Evolutionary conservation across 2,888 invertebrate genomes (phyloP).

Genomic region (Eurytoma adleriae): DNA sequence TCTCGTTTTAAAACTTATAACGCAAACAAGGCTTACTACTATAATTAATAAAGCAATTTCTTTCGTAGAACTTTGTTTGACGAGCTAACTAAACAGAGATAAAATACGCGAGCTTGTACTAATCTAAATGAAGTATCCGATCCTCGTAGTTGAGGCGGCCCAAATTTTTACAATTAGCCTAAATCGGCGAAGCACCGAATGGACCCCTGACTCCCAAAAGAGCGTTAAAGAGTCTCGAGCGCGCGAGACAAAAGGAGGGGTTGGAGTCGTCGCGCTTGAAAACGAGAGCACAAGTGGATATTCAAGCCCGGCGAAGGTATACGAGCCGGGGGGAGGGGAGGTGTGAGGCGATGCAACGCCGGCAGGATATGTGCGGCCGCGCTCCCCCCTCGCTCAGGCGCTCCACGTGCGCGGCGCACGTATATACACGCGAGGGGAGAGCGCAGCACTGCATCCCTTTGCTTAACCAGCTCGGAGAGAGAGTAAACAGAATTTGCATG

Average conservation of each 20-base stretch:
- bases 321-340: neutral
- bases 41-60: neutral
- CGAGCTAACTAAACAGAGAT: neutral
- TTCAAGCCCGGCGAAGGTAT: constrained; percentile 4
- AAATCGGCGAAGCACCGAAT: neutral
- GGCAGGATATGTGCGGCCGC: constrained; percentile 44
- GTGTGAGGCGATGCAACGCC: constrained; percentile 13
- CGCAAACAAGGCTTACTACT: too few species aligned
- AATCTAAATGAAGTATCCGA: neutral
- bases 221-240: neutral
- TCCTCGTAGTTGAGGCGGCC: too few species aligned
- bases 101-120: neutral
- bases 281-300: constrained; percentile 23
- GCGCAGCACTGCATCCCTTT: constrained; percentile 56
- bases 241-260: neutral
- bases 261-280: neutral
- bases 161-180: too few species aligned
- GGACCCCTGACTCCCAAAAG: neutral
- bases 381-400: constrained; percentile 4
- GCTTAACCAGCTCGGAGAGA: constrained; percentile 61
- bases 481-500: constrained; percentile 76
- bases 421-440: neutral
- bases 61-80: neutral
- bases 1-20: too few species aligned
- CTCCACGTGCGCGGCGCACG: neutral